Evolutionary conservation across 2,113 vertebrate species (phyloP).

Genomic region (Polypterus bichir): DNA sequence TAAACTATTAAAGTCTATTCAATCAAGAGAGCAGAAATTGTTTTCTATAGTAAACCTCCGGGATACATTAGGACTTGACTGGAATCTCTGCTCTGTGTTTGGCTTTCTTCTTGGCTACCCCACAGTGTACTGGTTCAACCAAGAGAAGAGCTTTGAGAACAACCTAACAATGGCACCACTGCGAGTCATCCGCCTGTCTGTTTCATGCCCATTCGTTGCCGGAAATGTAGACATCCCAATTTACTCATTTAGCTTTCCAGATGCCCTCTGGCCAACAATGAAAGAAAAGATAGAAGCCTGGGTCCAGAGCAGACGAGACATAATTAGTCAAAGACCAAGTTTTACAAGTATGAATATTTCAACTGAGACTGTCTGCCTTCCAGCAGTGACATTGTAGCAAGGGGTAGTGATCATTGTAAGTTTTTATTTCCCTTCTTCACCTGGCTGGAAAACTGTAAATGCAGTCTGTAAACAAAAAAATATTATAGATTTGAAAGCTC

Average conservation of each 20-base stretch:
- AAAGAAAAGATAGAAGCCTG: conserved; percentile 44
- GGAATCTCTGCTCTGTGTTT: conserved; percentile 77
- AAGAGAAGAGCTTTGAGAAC: conserved; percentile 48
- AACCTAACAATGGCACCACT: conserved; percentile 72
- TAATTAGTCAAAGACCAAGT: conserved; percentile 52
- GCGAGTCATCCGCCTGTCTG: conserved; percentile 49
- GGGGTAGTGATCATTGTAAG: background rate
- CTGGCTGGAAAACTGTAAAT: no score
- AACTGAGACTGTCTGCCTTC: conserved; percentile 53
- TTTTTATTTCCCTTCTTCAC: background rate
- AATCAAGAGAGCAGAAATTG: conserved; percentile 17
- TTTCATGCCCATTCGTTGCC: conserved; percentile 38
- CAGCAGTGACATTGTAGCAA: conserved; percentile 59
- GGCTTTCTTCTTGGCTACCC: conserved; percentile 82
- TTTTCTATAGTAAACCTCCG: conserved; percentile 22
- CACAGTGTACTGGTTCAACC: conserved; percentile 60
- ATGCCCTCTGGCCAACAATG: conserved; percentile 43
- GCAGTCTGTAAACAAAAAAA: no score
- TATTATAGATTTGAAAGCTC: no score
- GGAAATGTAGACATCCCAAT: conserved; percentile 39
- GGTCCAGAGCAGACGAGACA: conserved; percentile 42
- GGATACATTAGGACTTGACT: conserved; percentile 31
- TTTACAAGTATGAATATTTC: conserved; percentile 58
- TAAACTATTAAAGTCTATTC: conserved; percentile 23
- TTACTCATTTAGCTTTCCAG: conserved; percentile 81